phyloP scores from a whole-genome alignment of 2,888 invertebrate species.

The Himalopsyche kuldschensis region DNA sequence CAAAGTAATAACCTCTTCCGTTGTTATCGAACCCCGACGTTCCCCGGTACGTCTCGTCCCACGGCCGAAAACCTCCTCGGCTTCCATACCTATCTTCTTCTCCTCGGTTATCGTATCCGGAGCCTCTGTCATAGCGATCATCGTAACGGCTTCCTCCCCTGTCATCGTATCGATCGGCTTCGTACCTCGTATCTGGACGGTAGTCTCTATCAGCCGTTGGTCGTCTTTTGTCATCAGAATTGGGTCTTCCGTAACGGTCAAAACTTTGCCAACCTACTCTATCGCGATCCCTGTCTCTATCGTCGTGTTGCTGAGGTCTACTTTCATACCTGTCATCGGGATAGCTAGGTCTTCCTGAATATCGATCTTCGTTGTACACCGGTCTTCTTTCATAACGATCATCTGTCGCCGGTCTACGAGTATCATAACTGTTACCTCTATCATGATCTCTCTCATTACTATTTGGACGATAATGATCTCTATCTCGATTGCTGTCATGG shows the following conservation, averaged over 20 bases:
- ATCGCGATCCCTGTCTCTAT: conserved; percentile 21
- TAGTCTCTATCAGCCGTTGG: conserved; percentile 6
- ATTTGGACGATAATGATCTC: conserved; percentile 29
- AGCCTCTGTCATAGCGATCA: conserved; percentile 14
- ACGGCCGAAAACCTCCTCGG: conserved; percentile 56
- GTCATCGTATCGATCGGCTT: conserved; percentile 8
- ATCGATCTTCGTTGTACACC: background rate
- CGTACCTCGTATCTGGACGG: conserved; percentile 18
- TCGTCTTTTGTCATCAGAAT: conserved; percentile 10
- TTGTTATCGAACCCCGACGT: conserved; percentile 66
- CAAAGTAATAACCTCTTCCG: conserved; percentile 66
- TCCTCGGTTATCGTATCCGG: conserved; percentile 27
- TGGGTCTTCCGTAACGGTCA: conserved; percentile 26
- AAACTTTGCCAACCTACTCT: conserved; percentile 30
- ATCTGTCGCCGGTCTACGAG: conserved; percentile 45
- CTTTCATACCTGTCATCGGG: background rate
- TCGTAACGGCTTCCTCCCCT: background rate
- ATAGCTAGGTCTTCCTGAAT: background rate
- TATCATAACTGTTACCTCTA: conserved; percentile 46
- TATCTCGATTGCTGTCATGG: conserved; percentile 17
- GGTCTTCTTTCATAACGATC: conserved; percentile 13
- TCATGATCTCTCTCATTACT: conserved; percentile 21
- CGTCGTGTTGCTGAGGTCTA: conserved; percentile 7
- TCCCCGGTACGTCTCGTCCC: conserved; percentile 64
- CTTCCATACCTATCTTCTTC: conserved; percentile 25